A percentile compares a stretch with the other conserved stretches of the same genome.
Evolutionary conservation across 2,113 vertebrate genomes (phyloP).

Genomic region (Aegotheles bennettii): DNA sequence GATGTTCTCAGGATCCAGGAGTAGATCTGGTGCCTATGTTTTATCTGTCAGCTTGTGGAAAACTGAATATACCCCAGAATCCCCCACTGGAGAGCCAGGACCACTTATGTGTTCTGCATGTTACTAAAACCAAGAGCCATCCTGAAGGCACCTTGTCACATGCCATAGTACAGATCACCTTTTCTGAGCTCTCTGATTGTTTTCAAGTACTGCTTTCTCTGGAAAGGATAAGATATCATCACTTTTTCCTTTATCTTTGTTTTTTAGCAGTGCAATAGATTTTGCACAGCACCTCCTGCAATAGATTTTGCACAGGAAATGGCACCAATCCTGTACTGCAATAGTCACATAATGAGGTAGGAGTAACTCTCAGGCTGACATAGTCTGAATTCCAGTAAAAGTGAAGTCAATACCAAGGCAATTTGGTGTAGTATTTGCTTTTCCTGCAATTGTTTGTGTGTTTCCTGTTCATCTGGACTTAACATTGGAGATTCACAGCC

Average conservation of each 20-base stretch:
- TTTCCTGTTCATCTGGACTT: neutral
- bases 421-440: neutral
- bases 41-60: neutral
- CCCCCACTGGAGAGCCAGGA: rapidly evolving
- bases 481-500: neutral
- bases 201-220: neutral
- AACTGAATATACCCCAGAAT: no score
- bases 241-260: neutral
- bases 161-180: neutral
- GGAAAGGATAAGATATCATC: neutral
- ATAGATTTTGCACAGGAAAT: neutral
- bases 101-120: rapidly evolving
- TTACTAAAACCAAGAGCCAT: neutral
- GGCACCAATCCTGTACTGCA: neutral
- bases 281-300: neutral
- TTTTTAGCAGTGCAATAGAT: neutral
- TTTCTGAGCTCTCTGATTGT: neutral
- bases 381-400: neutral
- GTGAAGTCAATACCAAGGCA: neutral
- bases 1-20: neutral
- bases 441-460: neutral
- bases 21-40: rapidly evolving
- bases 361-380: neutral
- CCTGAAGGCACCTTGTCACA: neutral
- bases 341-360: neutral